Percentiles rank a stretch among this genome's conserved stretches.
Conservation (phyloP, 2,888 invertebrate genomes). For the Colletes collaris region DNA sequence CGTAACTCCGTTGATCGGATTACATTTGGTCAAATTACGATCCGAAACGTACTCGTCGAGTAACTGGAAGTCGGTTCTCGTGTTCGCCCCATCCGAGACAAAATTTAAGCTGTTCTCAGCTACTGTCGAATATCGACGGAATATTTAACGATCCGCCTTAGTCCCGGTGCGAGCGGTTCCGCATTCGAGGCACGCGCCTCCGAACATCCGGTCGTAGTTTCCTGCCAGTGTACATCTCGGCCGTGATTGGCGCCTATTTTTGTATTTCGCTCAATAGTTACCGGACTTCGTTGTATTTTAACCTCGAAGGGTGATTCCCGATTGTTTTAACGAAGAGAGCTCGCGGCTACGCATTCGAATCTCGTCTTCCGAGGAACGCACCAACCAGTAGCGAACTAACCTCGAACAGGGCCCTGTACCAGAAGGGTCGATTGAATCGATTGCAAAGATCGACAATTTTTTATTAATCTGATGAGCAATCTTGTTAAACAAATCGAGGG, state of each 20-base stretch:
- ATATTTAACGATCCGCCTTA: slow-evolving; percentile 58
- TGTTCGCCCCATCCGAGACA: neutral
- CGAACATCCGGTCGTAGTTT: slow-evolving; percentile 71
- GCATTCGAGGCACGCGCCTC: slow-evolving; percentile 69
- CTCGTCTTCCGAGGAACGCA: slow-evolving; percentile 14
- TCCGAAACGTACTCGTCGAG: too few species aligned
- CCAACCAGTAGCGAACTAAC: too few species aligned
- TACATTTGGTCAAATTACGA: too few species aligned
- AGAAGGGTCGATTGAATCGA: too few species aligned
- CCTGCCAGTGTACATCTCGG: slow-evolving; percentile 66
- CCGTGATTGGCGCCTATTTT: slow-evolving; percentile 55
- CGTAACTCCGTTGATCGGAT: too few species aligned
- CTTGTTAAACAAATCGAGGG: too few species aligned
- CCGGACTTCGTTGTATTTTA: slow-evolving; percentile 21
- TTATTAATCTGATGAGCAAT: too few species aligned
- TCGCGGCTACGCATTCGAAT: slow-evolving; percentile 24
- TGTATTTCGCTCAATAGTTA: slow-evolving; percentile 51
- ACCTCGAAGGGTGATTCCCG: slow-evolving; percentile 34
- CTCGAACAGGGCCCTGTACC: too few species aligned
- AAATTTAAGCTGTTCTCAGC: slow-evolving; percentile 31
- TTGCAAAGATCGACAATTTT: too few species aligned
- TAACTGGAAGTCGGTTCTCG: neutral
- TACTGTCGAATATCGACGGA: slow-evolving; percentile 54
- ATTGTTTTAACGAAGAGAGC: slow-evolving; percentile 21
- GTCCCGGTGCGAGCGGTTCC: slow-evolving; percentile 21